Conservation (phyloP, 1,140 invertebrate species). For the Trichogramma pretiosum region DNA sequence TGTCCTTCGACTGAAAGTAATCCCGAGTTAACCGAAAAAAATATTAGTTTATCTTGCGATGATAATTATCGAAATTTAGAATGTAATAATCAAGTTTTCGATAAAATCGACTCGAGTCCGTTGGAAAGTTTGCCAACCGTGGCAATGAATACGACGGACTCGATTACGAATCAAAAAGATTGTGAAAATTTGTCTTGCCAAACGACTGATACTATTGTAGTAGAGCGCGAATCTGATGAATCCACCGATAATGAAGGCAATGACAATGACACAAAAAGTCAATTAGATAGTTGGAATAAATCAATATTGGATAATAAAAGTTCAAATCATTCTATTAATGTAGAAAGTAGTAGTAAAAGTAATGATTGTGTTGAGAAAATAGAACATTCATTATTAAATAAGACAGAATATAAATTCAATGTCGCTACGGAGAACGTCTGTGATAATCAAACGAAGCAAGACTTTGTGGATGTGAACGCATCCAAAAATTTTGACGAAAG, state of each 20-base stretch:
- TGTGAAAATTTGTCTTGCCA: background rate
- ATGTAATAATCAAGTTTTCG: background rate
- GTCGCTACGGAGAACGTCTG: no score
- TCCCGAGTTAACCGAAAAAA: background rate
- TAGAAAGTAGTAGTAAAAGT: conserved; percentile 24
- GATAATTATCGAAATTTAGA: background rate
- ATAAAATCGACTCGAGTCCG: background rate
- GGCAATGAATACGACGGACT: no score
- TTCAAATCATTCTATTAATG: conserved; percentile 14
- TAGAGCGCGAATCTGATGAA: conserved; percentile 21
- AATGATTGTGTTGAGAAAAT: no score
- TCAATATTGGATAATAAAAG: background rate
- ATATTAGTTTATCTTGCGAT: background rate
- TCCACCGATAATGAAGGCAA: conserved; percentile 21
- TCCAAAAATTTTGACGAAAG: no score
- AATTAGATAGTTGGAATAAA: background rate
- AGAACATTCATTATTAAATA: no score
- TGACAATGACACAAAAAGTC: background rate
- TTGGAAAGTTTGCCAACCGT: no score
- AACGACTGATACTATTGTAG: background rate
- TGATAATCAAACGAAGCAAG: no score
- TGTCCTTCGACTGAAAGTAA: background rate
- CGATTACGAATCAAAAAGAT: background rate
- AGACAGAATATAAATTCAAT: no score
- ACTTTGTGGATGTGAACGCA: no score